Percentiles rank a stretch among this genome's conserved stretches.
These are phyloP conservation scores for Graptemys geographica DNA, from an alignment of 2,797 vertebrate species.

Conservation along the genomic window DNA sequence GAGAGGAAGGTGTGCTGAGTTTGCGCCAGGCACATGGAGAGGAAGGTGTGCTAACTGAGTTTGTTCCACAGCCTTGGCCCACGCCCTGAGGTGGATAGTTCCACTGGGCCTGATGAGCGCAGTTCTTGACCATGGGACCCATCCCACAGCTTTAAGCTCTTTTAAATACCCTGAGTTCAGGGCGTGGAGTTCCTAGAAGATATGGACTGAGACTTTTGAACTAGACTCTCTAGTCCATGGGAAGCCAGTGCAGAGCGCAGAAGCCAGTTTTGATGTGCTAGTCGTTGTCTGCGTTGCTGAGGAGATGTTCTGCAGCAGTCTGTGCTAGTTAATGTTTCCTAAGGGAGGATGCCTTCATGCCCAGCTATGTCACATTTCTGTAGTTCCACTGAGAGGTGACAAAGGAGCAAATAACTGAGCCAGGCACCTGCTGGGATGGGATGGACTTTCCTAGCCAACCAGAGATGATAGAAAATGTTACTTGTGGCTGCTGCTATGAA, in stretches of 20 bases:
- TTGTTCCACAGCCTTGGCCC: not conserved
- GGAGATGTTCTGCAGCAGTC: not conserved
- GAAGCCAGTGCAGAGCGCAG: not conserved
- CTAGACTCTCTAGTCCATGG: not conserved
- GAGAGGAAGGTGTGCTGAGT: no score
- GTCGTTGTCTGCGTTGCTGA: not conserved
- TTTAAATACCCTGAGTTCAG: no score
- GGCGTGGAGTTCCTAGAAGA: no score
- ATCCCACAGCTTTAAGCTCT: no score
- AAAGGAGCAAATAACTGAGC: not conserved
- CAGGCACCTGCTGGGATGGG: not conserved
- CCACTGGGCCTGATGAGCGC: not conserved
- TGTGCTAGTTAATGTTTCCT: not conserved
- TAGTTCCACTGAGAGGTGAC: not conserved
- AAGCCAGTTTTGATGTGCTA: not conserved
- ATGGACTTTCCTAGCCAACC: not conserved
- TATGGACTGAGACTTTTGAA: no score
- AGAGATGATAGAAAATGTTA: not conserved
- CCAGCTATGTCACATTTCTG: not conserved
- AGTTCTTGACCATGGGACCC: not conserved
- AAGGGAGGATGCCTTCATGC: not conserved
- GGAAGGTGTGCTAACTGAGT: not conserved
- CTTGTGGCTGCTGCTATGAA: not conserved
- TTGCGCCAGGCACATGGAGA: no score
- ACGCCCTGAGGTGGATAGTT: not conserved